Conservation (phyloP, 2,797 vertebrate species). For the Agapornis canus region DNA sequence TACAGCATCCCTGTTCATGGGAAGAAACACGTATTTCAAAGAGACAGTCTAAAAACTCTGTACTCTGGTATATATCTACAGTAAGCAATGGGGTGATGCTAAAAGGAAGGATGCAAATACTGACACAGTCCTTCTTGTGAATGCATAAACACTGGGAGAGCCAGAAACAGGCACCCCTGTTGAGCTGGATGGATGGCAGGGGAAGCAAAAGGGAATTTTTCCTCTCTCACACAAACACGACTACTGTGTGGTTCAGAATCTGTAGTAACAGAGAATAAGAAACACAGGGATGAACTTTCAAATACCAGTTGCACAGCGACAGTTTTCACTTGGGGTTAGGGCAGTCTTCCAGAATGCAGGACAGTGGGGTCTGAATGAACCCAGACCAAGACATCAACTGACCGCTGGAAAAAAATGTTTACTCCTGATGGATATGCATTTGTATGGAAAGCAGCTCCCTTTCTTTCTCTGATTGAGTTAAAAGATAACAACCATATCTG, state of each 20-base stretch:
- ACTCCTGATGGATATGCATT: neutral
- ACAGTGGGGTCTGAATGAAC: neutral
- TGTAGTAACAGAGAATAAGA: accelerated
- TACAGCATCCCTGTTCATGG: neutral
- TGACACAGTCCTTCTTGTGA: neutral
- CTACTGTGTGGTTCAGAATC: neutral
- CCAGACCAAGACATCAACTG: neutral
- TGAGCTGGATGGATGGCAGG: neutral
- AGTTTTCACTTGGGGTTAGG: neutral
- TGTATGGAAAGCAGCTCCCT: neutral
- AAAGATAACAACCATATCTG: neutral
- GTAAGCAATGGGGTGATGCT: neutral
- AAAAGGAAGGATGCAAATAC: neutral
- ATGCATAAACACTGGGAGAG: neutral
- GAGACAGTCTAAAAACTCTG: neutral
- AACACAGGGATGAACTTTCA: neutral
- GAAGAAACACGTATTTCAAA: neutral
- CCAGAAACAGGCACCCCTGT: neutral
- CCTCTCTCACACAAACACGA: neutral
- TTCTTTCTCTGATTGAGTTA: neutral
- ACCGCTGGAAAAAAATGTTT: neutral
- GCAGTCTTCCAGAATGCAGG: neutral
- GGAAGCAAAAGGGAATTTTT: neutral
- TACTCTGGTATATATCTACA: neutral
- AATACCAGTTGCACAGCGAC: neutral